phyloP scores from a whole-genome alignment of 1,140 invertebrate species.

The Kradibia gibbosae region DNA sequence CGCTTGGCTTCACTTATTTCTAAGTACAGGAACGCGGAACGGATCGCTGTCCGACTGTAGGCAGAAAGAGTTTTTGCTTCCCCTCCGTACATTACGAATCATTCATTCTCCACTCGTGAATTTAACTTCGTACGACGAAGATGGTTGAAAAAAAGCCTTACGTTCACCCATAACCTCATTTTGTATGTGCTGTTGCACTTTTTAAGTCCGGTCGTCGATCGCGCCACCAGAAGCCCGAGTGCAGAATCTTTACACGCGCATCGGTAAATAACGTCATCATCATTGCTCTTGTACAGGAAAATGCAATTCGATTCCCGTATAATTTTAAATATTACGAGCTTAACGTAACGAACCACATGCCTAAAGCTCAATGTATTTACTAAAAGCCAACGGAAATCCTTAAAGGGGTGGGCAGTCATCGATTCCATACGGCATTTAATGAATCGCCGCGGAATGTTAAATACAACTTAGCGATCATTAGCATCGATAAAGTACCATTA shows the following conservation, averaged over 20 bases:
- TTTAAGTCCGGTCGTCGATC: no score
- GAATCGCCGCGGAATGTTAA: background rate
- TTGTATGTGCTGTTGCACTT: no score
- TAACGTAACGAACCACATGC: background rate
- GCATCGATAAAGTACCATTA: background rate
- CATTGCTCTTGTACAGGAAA: no score
- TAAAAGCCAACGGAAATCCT: no score
- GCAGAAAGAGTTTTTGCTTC: background rate
- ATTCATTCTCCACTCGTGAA: background rate
- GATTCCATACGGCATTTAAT: background rate
- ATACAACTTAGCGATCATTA: background rate
- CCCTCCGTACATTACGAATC: background rate
- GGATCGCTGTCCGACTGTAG: background rate
- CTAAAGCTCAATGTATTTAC: background rate
- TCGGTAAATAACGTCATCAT: no score
- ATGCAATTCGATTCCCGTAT: no score
- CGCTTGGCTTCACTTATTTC: slow-evolving; percentile 12
- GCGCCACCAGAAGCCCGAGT: no score
- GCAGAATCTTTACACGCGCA: no score
- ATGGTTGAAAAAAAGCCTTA: no score
- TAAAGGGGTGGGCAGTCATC: background rate
- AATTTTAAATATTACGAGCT: no score
- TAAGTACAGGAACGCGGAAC: background rate
- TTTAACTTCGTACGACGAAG: background rate
- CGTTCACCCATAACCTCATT: no score